Evolutionary conservation across 2,797 vertebrate species (phyloP).

Genomic region (Manis javanica): DNA sequence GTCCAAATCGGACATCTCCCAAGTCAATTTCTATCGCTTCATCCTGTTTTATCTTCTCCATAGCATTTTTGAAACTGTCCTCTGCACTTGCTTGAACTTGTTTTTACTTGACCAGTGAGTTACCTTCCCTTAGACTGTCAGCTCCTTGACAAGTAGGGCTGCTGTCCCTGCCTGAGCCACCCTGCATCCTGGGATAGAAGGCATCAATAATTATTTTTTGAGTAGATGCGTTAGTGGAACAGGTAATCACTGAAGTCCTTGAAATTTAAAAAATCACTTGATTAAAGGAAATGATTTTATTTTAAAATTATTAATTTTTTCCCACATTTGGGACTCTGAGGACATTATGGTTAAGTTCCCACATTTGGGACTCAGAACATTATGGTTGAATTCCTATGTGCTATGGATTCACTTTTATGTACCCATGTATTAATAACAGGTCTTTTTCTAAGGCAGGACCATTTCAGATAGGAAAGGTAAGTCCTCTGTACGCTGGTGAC

Average conservation of each 20-base stretch:
- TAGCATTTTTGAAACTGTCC: background rate
- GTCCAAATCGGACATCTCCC: background rate
- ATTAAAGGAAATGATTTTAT: conserved; percentile 29
- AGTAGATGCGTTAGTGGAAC: background rate
- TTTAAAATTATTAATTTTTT: conserved; percentile 37
- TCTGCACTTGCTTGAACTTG: background rate
- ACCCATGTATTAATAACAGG: background rate
- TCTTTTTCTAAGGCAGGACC: background rate
- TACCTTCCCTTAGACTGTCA: background rate
- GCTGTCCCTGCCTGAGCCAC: background rate
- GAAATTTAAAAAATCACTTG: conserved; percentile 1
- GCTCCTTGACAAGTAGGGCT: background rate
- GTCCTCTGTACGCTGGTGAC: background rate
- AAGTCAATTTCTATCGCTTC: background rate
- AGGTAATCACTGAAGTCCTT: conserved; percentile 3
- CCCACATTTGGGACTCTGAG: background rate
- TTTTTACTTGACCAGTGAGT: background rate
- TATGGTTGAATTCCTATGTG: background rate
- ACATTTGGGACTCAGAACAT: background rate
- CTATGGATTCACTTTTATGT: background rate
- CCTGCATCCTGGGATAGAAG: background rate
- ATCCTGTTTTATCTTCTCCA: background rate
- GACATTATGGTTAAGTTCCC: background rate
- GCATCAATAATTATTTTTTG: background rate
- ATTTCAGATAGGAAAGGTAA: background rate